Base-by-base conservation (phyloP, 1,140 invertebrate species). In the Drosophila tani region DNA sequence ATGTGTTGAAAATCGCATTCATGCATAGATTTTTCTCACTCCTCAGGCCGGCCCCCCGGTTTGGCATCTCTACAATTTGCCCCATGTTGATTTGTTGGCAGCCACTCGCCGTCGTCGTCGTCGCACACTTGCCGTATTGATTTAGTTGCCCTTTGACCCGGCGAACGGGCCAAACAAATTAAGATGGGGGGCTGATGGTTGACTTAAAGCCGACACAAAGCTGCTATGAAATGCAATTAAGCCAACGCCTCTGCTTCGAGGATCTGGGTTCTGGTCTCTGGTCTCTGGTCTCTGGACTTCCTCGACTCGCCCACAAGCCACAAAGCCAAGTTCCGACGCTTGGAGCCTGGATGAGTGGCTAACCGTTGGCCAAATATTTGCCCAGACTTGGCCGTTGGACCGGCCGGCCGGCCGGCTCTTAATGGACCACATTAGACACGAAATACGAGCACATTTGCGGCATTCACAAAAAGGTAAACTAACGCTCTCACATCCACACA, bases 141-240 rank as follows among this genome's bases (percentile, higher is more conserved):
- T 84, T 84, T 81, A 85, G 73, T 81, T 68, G 78, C 77, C 65
- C 55, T 50, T 45, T 40, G 65, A 71, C 43, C 51, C 53, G 49
- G 46, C 60, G 40, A 64, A 11, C 38, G 2, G 58, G 47, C 45
- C 63, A 83, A 82, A 77, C 80, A 86, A 86, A 87, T 86, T 84
- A 83, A 69, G 75, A 65, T 29, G 57, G 55, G 32, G 27, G 43
- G 32, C 58, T 73, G 67, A 68, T 64, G 67, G 71, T 66, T 75
- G 77, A 88, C 76, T 88, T 75, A 75, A 88, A 87, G 84, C 84
- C 81, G 77, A 88, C 84, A 78, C 74, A 84, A 87, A 87, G 81
- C 84, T 65, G 74, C 78, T 79, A 68, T 78, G 71, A 73, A 88
- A 90, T 90, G 81, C 85, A 84, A 90, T 88, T 88, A 88, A 78